Base-by-base conservation (phyloP, 2,888 invertebrate species). In the Electrophaes corylata region DNA sequence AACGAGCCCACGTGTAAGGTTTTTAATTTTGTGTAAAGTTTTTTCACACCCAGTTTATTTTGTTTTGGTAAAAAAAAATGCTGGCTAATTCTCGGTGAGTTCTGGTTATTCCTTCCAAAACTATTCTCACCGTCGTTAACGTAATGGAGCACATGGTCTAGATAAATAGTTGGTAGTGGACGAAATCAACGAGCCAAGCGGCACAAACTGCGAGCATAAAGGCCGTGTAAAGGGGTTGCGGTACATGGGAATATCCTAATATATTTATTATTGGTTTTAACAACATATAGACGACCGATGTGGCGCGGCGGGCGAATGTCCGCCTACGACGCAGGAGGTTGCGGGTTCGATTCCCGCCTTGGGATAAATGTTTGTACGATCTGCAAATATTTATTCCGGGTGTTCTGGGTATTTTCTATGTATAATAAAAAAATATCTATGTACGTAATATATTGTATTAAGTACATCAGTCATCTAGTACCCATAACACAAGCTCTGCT, bases 61-160 rank as follows among this genome's bases (percentile, higher is more conserved):
- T 48, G 60, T 48, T 41, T 31, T 23, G 23, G 51, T 50, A 55
- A 67, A 70, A 75, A 75, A 37, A 8, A 29, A 74, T 69, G 76
- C 72, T 67, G 68, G 73, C 72, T 74, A 77, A 75, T 78, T 76
- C 64, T 65, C 66, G 67, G 70, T 67, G 72, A 73, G 69, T 64
- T 68, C 59, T 66, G 70, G 71, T 74, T 80, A 84, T 83, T 82
- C 79, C 80, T 79, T 79, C 75, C 76, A 80, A 80, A 84, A 81
- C 83, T 83, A 83, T 83, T 84, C 76, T 71, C 72, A 66, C 72
- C 72, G 78, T 86, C 86, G 86, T 86, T 87, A 86, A 78, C 78
- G 80, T 84, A 88, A 86, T 85, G 83, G 84, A 77, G 73, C 79
- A 70, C 78, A 71, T 75, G 73, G 78, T 75, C 70, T 73, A 85